These are phyloP conservation scores for Chrysolina haemoptera DNA, from an alignment of 2,888 invertebrate species.

Conservation along the genomic window DNA sequence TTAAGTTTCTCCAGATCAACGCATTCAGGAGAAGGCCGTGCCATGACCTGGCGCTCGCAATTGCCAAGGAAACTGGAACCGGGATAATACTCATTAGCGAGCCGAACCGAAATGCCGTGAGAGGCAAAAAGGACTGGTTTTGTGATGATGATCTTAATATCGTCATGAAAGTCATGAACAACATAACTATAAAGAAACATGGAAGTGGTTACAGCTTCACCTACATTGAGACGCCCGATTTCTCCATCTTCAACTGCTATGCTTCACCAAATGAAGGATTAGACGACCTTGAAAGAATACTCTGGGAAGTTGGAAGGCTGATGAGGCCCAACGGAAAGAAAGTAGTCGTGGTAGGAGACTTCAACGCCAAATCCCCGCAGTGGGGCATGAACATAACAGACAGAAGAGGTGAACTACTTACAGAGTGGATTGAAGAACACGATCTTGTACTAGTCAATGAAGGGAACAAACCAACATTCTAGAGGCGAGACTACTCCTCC, in stretches of 20 bases:
- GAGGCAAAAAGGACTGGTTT: conserved; percentile 11
- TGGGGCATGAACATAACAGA: conserved; percentile 29
- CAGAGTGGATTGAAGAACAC: conserved; percentile 10
- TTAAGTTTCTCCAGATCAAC: conserved; percentile 23
- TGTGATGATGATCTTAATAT: conserved; percentile 35
- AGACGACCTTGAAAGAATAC: conserved; percentile 15
- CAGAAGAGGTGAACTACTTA: conserved; percentile 34
- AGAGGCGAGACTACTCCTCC: too few relatives aligned
- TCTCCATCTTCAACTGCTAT: conserved; percentile 37
- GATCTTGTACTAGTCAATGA: conserved; percentile 4
- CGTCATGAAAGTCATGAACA: conserved; percentile 38
- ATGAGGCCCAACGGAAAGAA: neutral
- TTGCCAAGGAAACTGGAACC: neutral
- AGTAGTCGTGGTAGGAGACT: conserved; percentile 20
- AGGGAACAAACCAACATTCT: neutral
- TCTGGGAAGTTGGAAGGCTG: conserved; percentile 23
- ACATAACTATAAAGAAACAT: conserved; percentile 29
- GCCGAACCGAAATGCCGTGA: conserved; percentile 5
- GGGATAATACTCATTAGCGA: conserved; percentile 20
- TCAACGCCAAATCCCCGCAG: conserved; percentile 34
- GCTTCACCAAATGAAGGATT: conserved; percentile 33
- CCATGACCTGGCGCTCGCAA: conserved; percentile 16
- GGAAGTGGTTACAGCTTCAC: conserved; percentile 40
- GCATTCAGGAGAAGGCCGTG: conserved; percentile 26
- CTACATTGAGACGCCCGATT: conserved; percentile 30